phyloP scores from a whole-genome alignment of 2,888 invertebrate genomes.

The Dryadula phaetusa region DNA sequence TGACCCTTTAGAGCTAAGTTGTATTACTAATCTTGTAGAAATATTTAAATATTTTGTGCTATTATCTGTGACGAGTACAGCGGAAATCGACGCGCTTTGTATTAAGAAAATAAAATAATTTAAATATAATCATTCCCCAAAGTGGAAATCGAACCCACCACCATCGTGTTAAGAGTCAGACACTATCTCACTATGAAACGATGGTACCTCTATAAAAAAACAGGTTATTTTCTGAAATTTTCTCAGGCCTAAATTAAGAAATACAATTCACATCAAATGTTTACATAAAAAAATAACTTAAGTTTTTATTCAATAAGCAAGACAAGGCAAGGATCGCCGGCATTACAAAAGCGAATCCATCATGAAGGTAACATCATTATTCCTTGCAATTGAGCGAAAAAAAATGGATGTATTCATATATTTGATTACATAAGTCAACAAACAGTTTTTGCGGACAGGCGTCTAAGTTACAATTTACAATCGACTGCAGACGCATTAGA shows the following conservation, averaged over 20 bases:
- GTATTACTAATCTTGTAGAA: too few relatives aligned
- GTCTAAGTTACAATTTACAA: constrained; percentile 44
- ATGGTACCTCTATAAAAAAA: too few relatives aligned
- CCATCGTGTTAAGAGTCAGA: too few relatives aligned
- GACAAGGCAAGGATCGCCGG: constrained; percentile 8
- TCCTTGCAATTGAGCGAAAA: constrained; percentile 32
- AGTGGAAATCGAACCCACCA: too few relatives aligned
- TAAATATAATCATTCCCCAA: too few relatives aligned
- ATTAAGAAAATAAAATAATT: too few relatives aligned
- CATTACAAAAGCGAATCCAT: constrained; percentile 32
- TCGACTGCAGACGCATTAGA: constrained; percentile 43
- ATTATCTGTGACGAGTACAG: too few relatives aligned
- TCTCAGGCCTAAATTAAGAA: not conserved
- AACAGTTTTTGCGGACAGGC: constrained; percentile 41
- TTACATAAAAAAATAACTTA: constrained; percentile 13
- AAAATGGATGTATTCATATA: constrained; percentile 37
- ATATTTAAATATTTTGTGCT: too few relatives aligned
- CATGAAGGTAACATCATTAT: constrained; percentile 36
- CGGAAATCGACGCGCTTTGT: too few relatives aligned
- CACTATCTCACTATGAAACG: too few relatives aligned
- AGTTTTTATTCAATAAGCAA: constrained; percentile 29
- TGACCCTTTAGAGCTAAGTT: too few relatives aligned
- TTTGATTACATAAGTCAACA: constrained; percentile 43
- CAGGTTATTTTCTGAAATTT: not conserved
- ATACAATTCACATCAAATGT: constrained; percentile 9